phyloP scores from a whole-genome alignment of 1,140 invertebrate species.

The Macrobrachium nipponense region DNA sequence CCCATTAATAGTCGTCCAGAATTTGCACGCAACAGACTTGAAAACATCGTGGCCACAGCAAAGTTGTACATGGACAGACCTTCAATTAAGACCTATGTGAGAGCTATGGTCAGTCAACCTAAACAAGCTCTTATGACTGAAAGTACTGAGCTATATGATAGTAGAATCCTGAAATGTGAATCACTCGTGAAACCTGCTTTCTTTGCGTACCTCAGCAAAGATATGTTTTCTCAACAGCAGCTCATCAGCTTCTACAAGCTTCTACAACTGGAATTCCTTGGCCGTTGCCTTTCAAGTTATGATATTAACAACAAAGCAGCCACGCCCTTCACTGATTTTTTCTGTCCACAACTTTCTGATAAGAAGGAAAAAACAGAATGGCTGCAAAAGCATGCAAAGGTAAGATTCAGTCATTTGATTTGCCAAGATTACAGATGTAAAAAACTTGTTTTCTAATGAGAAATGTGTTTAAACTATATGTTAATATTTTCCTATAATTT shows the following conservation, averaged over 20 bases:
- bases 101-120: conserved; percentile 34
- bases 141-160: conserved; percentile 29
- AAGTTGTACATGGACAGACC: conserved; percentile 56
- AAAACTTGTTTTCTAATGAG: not conserved
- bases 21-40: conserved; percentile 41
- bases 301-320: not conserved
- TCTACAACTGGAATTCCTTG: conserved; percentile 56
- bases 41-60: conserved; percentile 41
- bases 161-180: conserved; percentile 44
- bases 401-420: not conserved
- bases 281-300: conserved; percentile 46
- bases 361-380: conserved; percentile 15
- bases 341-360: conserved; percentile 26
- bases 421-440: not conserved
- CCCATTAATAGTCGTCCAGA: conserved; percentile 36
- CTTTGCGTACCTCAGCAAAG: conserved; percentile 31
- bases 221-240: conserved; percentile 9
- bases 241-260: conserved; percentile 8
- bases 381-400: conserved; percentile 23
- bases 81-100: conserved; percentile 39
- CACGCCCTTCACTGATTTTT: conserved; percentile 50
- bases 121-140: conserved; percentile 62
- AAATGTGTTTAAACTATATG: not conserved
- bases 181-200: conserved; percentile 57
- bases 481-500: not conserved